These are phyloP conservation scores for Arion vulgaris DNA, from an alignment of 1,140 invertebrate genomes.

Conservation along the genomic window DNA sequence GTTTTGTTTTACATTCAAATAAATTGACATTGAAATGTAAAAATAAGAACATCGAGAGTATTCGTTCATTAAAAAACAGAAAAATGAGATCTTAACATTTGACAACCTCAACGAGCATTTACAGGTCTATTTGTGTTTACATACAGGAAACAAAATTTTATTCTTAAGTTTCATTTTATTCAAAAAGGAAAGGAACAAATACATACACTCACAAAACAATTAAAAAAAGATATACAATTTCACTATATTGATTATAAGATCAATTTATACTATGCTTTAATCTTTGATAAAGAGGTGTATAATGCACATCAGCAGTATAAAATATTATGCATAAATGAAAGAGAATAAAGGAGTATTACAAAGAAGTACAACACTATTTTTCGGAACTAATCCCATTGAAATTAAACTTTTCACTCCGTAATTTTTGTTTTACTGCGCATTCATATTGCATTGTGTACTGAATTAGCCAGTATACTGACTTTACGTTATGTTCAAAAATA, in stretches of 20 bases:
- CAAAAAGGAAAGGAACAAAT: neutral
- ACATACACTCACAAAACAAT: neutral
- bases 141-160: neutral
- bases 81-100: neutral
- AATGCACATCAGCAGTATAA: neutral
- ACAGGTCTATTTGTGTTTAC: neutral
- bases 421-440: no score
- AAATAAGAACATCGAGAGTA: neutral
- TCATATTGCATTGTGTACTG: no score
- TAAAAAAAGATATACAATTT: neutral
- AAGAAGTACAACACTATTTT: no score
- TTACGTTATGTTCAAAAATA: no score
- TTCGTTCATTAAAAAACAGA: no score
- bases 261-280: no score
- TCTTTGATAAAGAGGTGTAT: neutral
- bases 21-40: neutral
- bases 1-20: no score
- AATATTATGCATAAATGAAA: neutral
- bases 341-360: neutral
- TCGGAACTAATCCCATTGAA: no score
- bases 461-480: no score
- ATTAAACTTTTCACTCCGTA: no score
- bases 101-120: neutral
- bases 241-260: no score
- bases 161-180: neutral